Evolutionary conservation across 2,113 vertebrate species (phyloP), one percentile per base, ranked within the genome.

Genomic region (Cyrtonyx montezumae): DNA sequence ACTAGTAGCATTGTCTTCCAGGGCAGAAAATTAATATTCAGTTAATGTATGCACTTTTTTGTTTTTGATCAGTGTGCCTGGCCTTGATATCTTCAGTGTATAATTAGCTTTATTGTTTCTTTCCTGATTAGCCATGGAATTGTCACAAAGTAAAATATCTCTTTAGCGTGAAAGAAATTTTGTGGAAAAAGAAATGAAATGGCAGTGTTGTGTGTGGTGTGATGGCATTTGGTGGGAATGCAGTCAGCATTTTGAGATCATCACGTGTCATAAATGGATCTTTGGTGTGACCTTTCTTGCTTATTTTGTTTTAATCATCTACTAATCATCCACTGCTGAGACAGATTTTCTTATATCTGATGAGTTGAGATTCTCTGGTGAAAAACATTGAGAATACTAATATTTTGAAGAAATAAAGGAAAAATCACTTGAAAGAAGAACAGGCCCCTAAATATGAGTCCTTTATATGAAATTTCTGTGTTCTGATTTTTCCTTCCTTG

Each of bases 1-100:
- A 78, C 14, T 36, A 25, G n/a, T 66, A 84, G 4, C 18, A 58
- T 0, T 0, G 3, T 7, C 66, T 86, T 51, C 77, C 1, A 3
- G 78, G 62, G 65, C 40, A 78, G 16, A 83, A 18, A 56, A 65
- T 78, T 65, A 58, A 20, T 51, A 49, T 34, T 82, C 19, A 61
- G 19, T 30, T 86, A 90, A 74, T 1, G 2, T 22, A 15, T 32
- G 16, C 3, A 30, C 70, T 74, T 59, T 51, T 59, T 22, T 43
- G 5, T 73, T 68, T 84, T 56, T 80, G 13, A 83, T 81, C 28
- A 73, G 9, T 49, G 21, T 19, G 23, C 28, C 16, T 70, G 53
- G 4, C 23, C 89, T 76, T 79, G 40, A 66, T 88, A 45, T n/a
- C 18, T 69, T 55, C 73, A 34, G n/a, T 65, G 37, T 65, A 10